Evolutionary conservation across 2,888 invertebrate species (phyloP).

Genomic region (Andrena praecox): DNA sequence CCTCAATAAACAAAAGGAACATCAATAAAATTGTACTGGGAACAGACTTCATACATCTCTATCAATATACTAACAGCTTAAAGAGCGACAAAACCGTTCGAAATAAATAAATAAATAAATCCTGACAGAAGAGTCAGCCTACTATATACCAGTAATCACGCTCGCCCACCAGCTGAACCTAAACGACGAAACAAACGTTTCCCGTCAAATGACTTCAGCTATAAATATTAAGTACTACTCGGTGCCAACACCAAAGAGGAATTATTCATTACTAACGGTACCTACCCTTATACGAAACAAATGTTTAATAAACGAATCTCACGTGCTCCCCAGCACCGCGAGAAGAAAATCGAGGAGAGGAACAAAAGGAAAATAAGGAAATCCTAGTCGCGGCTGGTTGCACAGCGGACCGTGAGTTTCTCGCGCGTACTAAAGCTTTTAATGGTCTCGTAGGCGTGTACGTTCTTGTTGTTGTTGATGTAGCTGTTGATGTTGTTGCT

Average conservation of each 20-base stretch:
- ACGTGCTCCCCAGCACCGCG: conserved; percentile 44
- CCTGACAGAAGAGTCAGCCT: neutral
- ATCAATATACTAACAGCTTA: neutral
- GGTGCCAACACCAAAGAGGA: neutral
- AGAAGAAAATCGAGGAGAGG: neutral
- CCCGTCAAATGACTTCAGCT: neutral
- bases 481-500: conserved; percentile 73
- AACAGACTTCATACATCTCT: neutral
- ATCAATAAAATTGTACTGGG: neutral
- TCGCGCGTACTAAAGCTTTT: conserved; percentile 60
- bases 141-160: neutral
- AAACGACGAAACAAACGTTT: neutral
- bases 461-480: conserved; percentile 71
- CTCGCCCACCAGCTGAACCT: no score
- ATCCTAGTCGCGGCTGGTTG: conserved; percentile 52
- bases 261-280: neutral
- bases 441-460: conserved; percentile 63
- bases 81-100: neutral
- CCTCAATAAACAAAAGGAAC: neutral
- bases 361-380: neutral
- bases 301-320: neutral
- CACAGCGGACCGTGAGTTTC: conserved; percentile 17
- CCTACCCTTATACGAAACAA: neutral
- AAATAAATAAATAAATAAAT: neutral
- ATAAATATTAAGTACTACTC: neutral